Evolutionary conservation across 2,888 invertebrate species (phyloP).

Genomic region (Trissoscelio sp.): DNA sequence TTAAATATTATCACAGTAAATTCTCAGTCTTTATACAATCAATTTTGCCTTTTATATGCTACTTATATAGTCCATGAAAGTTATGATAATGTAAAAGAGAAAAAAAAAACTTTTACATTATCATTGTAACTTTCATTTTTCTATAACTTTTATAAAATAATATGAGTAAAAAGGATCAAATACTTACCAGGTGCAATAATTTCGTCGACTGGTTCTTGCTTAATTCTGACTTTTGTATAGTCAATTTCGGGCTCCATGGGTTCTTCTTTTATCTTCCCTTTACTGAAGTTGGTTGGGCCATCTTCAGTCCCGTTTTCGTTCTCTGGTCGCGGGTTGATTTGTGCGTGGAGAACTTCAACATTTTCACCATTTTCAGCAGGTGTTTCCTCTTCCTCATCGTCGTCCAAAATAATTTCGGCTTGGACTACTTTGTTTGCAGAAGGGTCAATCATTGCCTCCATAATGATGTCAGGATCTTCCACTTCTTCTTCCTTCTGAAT

Average conservation of each 20-base stretch:
- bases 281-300: slow-evolving; percentile 16
- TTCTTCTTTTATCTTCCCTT: slow-evolving; percentile 59
- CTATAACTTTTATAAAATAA: background rate
- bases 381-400: slow-evolving; percentile 50
- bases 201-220: slow-evolving; percentile 58
- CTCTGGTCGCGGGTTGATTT: background rate
- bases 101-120: no score
- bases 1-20: no score
- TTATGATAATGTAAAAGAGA: no score
- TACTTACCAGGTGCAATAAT: slow-evolving; percentile 57
- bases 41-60: no score
- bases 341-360: background rate
- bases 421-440: slow-evolving; percentile 43
- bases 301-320: background rate
- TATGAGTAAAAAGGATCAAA: background rate
- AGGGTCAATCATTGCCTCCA: slow-evolving; percentile 46
- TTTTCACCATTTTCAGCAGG: slow-evolving; percentile 15
- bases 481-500: background rate
- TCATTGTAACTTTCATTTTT: no score
- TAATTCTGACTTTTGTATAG: slow-evolving; percentile 37
- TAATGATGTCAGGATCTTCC: slow-evolving; percentile 51
- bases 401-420: slow-evolving; percentile 43
- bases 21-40: no score
- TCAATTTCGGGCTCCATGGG: slow-evolving; percentile 48
- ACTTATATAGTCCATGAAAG: no score